phyloP scores from a whole-genome alignment of 30 jellyfish, hydroid and myxozoan genomes.

The Hydra vulgaris region DNA sequence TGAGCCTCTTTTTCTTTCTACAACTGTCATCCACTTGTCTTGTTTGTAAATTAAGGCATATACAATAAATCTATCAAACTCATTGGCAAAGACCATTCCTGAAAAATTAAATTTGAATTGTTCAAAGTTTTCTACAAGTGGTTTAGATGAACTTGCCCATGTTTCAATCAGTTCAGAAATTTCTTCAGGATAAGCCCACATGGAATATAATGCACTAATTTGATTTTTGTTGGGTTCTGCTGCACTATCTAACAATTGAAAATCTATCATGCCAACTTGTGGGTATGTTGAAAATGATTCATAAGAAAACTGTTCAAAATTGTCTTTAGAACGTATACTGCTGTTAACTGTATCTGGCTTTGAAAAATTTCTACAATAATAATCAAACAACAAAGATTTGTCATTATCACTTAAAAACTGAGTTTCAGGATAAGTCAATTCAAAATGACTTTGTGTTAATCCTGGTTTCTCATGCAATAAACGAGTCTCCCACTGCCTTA shows the following conservation, averaged over 20 bases:
- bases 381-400: no score
- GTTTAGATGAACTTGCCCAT: slow-evolving; percentile 14
- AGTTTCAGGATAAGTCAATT: no score
- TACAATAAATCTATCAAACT: slow-evolving; percentile 21
- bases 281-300: no score
- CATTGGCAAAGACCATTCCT: background rate
- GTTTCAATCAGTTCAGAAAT: background rate
- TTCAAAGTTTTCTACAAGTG: background rate
- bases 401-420: no score
- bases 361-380: no score
- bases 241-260: background rate
- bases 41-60: slow-evolving; percentile 8
- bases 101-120: slow-evolving; percentile 7
- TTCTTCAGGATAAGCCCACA: background rate
- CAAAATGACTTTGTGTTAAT: no score
- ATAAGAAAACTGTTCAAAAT: no score
- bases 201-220: background rate
- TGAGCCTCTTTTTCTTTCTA: background rate
- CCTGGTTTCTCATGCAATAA: no score
- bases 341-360: no score
- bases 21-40: slow-evolving; percentile 12
- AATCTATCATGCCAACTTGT: background rate
- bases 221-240: slow-evolving; percentile 1
- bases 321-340: no score
- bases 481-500: no score